phyloP scores from a whole-genome alignment of 2,888 invertebrate genomes.

The Aelia acuminata region DNA sequence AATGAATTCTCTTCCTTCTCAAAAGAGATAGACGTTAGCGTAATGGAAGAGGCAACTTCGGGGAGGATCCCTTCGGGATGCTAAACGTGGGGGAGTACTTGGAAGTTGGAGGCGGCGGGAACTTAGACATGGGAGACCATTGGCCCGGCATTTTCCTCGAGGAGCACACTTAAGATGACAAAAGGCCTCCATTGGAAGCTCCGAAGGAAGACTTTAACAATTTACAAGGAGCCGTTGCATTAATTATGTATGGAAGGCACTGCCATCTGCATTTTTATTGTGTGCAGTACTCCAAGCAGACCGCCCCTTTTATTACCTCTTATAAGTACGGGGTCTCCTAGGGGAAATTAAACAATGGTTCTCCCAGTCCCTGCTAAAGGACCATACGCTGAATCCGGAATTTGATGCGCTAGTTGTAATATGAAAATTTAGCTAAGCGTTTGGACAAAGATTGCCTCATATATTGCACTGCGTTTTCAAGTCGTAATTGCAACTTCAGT shows the following conservation, averaged over 20 bases:
- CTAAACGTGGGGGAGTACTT: neutral
- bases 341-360: constrained; percentile 35
- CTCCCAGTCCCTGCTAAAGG: neutral
- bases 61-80: neutral
- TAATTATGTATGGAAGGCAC: constrained; percentile 35
- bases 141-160: neutral
- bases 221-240: constrained; percentile 44
- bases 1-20: neutral
- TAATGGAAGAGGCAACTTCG: neutral
- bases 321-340: constrained; percentile 16
- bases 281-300: constrained; percentile 2
- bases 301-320: constrained; percentile 44
- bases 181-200: constrained; percentile 41
- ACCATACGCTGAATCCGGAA: constrained; percentile 19
- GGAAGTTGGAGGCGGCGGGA: constrained; percentile 4
- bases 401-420: neutral
- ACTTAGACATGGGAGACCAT: constrained; percentile 6
- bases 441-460: neutral
- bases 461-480: neutral
- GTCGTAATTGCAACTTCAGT: no score
- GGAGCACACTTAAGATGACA: constrained; percentile 43
- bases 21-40: neutral
- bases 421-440: neutral
- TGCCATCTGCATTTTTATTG: constrained; percentile 48
- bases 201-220: constrained; percentile 39